These are phyloP conservation scores for Nasonia giraulti DNA, from an alignment of 1,140 invertebrate genomes.

Conservation along the genomic window DNA sequence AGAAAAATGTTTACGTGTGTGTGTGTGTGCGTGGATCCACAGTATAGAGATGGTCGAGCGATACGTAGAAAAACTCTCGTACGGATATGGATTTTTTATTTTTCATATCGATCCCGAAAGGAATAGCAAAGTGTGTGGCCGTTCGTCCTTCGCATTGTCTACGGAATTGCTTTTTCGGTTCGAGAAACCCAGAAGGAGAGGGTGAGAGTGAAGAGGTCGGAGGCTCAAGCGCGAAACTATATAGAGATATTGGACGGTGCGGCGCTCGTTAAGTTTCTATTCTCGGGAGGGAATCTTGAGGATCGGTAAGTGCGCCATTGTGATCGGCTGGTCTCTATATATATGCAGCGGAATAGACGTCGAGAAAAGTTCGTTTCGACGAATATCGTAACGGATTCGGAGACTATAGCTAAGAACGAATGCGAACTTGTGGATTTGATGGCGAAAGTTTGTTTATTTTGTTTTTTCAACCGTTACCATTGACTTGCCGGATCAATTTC, in stretches of 20 bases:
- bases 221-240: background rate
- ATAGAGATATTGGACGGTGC: background rate
- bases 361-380: conserved; percentile 16
- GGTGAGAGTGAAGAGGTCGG: background rate
- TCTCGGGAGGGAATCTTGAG: conserved; percentile 22
- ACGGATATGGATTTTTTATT: no score
- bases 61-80: no score
- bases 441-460: no score
- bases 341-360: background rate
- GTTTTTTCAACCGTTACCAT: no score
- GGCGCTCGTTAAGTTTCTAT: conserved; percentile 48
- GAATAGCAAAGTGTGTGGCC: background rate
- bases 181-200: background rate
- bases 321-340: conserved; percentile 4
- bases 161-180: background rate
- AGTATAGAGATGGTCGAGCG: no score
- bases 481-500: no score
- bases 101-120: no score
- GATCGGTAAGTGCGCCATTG: conserved; percentile 27
- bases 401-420: no score
- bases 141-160: background rate
- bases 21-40: background rate
- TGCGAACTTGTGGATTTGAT: no score
- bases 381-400: background rate
- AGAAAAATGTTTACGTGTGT: conserved; percentile 7